Percentiles rank a stretch among this genome's conserved stretches.
phyloP scores from a whole-genome alignment of 64 coral and sea anemone genomes.

The Dendrophyllia cribrosa region DNA sequence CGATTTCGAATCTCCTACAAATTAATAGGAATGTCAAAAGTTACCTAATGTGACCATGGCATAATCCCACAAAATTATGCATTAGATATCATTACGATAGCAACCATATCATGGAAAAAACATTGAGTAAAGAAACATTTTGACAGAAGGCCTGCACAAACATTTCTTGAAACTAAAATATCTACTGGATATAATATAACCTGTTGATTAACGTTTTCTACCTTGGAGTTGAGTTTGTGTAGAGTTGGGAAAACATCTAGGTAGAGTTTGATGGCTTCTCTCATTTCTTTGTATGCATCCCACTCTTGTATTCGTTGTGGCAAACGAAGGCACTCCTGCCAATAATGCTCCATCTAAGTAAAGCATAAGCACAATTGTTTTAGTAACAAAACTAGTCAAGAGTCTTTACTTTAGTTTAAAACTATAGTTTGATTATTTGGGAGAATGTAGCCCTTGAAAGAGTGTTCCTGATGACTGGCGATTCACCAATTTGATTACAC shows the following conservation, averaged over 20 bases:
- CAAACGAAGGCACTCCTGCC: conserved; percentile 89
- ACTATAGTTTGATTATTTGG: too few relatives aligned
- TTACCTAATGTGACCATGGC: neutral
- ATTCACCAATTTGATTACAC: too few relatives aligned
- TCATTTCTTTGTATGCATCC: conserved; percentile 98
- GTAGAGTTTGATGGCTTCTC: conserved; percentile 84
- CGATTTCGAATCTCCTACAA: conserved; percentile 98
- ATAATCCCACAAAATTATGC: too few relatives aligned
- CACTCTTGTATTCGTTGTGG: conserved; percentile 94
- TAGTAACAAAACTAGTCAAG: neutral
- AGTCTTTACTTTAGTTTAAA: too few relatives aligned
- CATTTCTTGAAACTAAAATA: too few relatives aligned
- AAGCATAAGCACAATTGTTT: neutral
- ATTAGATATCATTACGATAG: too few relatives aligned
- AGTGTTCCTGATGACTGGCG: too few relatives aligned
- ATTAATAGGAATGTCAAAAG: neutral
- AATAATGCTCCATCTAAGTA: conserved; percentile 95
- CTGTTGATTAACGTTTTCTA: neutral
- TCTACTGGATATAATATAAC: too few relatives aligned
- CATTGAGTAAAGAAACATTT: too few relatives aligned
- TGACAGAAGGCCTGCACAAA: too few relatives aligned
- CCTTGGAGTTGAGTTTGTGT: conserved; percentile 97
- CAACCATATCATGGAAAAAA: too few relatives aligned
- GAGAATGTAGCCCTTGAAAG: too few relatives aligned
- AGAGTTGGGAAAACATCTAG: conserved; percentile 92